Evolutionary conservation across 1,140 invertebrate genomes (phyloP).

Genomic region (Linepithema humile): DNA sequence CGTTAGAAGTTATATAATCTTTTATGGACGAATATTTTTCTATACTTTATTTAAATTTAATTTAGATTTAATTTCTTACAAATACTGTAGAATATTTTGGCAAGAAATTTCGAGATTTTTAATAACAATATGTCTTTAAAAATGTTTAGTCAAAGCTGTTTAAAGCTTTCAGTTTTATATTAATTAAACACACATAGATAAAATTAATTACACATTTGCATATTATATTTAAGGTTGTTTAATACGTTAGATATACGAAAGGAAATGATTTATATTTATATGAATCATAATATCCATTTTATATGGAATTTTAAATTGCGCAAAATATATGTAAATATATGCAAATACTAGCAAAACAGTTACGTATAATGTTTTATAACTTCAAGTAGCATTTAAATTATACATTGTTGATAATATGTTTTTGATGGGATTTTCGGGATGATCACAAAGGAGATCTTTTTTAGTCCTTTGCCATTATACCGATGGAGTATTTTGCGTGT

Average conservation of each 20-base stretch:
- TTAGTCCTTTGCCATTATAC: conserved; percentile 41
- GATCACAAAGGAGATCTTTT: background rate
- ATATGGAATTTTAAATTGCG: background rate
- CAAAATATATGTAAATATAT: background rate
- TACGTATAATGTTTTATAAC: too few relatives aligned
- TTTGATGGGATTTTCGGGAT: background rate
- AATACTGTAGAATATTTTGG: background rate
- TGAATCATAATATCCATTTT: too few relatives aligned
- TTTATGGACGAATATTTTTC: background rate
- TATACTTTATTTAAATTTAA: background rate
- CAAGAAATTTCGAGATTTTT: background rate
- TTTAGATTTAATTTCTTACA: background rate
- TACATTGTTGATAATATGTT: too few relatives aligned
- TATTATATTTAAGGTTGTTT: background rate
- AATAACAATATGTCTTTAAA: background rate
- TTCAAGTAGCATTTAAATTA: too few relatives aligned
- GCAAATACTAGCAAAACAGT: too few relatives aligned
- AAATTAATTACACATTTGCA: background rate
- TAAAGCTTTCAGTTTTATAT: background rate
- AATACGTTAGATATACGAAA: background rate
- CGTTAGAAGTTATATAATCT: background rate
- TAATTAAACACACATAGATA: background rate
- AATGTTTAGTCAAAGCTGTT: background rate
- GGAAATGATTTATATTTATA: background rate
- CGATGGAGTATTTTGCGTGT: conserved; percentile 60